phyloP scores from a whole-genome alignment of 2,888 invertebrate genomes.

The Polymixis lichenea region DNA sequence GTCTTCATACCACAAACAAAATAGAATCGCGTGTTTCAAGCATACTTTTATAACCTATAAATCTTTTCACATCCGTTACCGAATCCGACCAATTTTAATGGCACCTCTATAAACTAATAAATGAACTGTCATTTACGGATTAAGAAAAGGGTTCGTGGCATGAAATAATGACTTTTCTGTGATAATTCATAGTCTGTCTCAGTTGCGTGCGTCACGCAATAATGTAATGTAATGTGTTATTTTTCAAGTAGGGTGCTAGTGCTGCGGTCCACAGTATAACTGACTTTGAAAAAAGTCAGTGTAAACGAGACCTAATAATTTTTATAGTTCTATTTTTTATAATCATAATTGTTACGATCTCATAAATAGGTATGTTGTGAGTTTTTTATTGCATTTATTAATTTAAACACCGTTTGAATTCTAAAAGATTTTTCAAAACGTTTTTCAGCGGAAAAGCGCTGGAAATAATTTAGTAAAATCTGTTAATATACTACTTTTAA shows the following conservation, averaged over 20 bases:
- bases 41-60: not conserved
- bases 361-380: not conserved
- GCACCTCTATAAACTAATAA: constrained; percentile 37
- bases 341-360: not conserved
- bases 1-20: constrained; percentile 17
- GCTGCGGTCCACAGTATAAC: not conserved
- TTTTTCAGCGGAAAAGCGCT: not conserved
- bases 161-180: not conserved
- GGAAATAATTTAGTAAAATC: not conserved
- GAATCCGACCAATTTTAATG: constrained; percentile 20
- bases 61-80: not conserved
- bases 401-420: not conserved
- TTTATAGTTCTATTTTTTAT: not conserved
- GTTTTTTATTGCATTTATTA: constrained; percentile 1
- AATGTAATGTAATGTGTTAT: not conserved
- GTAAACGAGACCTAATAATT: not conserved
- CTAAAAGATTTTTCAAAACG: not conserved
- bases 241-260: not conserved
- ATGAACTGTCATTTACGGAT: constrained; percentile 27
- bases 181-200: not conserved
- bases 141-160: not conserved
- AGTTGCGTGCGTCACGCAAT: constrained; percentile 47
- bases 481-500: not conserved
- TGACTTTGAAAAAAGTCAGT: not conserved
- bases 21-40: constrained; percentile 28